Evolutionary conservation across 2,797 vertebrate species (phyloP).

Genomic region (Iguana delicatissima): DNA sequence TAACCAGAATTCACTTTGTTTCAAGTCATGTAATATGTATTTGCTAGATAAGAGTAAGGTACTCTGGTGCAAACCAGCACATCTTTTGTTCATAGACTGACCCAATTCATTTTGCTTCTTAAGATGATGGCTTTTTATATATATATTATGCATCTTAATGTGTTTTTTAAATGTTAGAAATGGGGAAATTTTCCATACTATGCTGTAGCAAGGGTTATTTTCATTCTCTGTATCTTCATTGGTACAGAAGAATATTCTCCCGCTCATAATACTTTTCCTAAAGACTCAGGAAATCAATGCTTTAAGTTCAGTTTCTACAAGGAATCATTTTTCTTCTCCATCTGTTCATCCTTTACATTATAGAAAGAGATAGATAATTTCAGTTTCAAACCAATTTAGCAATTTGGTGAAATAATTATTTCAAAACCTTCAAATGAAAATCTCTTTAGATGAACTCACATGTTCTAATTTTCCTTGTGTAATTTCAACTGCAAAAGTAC

Average conservation of each 20-base stretch:
- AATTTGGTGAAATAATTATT: constrained; percentile 64
- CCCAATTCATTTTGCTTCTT: constrained; percentile 42
- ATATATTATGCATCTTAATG: constrained; percentile 34
- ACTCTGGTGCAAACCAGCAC: not conserved
- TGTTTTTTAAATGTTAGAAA: constrained; percentile 54
- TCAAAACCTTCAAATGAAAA: constrained; percentile 55
- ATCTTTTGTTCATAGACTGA: constrained; percentile 38
- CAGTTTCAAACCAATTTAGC: constrained; percentile 61
- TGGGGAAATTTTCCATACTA: constrained; percentile 58
- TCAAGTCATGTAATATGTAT: constrained; percentile 47
- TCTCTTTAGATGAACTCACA: constrained; percentile 47
- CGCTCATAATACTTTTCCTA: constrained; percentile 74
- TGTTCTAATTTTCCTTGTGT: constrained; percentile 51
- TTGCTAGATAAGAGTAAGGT: constrained; percentile 30
- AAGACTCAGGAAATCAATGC: constrained; percentile 72
- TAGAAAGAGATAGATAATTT: constrained; percentile 60
- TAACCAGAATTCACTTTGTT: constrained; percentile 43
- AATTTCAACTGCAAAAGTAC: not conserved
- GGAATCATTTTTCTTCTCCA: constrained; percentile 69
- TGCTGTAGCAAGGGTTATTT: constrained; percentile 57
- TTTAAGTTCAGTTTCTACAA: constrained; percentile 72
- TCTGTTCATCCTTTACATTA: constrained; percentile 68
- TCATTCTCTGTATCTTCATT: constrained; percentile 59
- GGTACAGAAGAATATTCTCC: constrained; percentile 57
- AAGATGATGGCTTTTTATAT: constrained; percentile 31